phyloP scores from a whole-genome alignment of 2,797 vertebrate genomes.

The Enteromius treurensis region DNA sequence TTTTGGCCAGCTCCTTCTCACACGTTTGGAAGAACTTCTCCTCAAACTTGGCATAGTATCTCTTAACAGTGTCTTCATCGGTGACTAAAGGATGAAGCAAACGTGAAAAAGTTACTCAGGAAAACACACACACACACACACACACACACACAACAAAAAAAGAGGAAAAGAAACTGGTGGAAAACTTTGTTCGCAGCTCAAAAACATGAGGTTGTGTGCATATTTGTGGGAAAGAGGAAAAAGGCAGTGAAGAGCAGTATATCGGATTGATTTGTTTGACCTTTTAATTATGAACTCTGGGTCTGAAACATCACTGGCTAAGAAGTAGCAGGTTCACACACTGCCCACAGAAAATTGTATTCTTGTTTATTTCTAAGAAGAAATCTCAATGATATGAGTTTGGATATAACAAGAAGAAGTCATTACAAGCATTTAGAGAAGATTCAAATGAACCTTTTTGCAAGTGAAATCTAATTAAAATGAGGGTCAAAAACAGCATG shows the following conservation, averaged over 20 bases:
- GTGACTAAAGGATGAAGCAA: conserved; percentile 79
- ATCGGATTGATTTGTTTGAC: neutral
- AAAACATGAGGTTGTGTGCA: neutral
- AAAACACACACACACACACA: conserved; percentile 29
- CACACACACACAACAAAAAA: neutral
- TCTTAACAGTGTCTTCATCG: conserved; percentile 96
- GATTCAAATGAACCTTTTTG: neutral
- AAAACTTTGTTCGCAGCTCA: conserved; percentile 26
- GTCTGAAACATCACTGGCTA: neutral
- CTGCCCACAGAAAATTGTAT: neutral
- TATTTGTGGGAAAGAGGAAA: conserved; percentile 1
- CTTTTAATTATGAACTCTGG: neutral
- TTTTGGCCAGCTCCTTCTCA: conserved; percentile 99
- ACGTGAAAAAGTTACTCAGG: neutral
- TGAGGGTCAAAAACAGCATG: neutral
- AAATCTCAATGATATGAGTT: neutral
- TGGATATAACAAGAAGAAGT: neutral
- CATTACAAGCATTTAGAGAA: neutral
- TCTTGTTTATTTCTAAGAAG: neutral
- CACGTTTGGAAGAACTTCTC: conserved; percentile 98
- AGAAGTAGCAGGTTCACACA: neutral
- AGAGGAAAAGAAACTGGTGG: neutral
- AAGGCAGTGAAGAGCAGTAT: conserved; percentile 14
- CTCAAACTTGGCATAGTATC: conserved; percentile 98
- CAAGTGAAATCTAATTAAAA: neutral